phyloP scores from a whole-genome alignment of 2,888 invertebrate species.

The Plagodis pulveraria region DNA sequence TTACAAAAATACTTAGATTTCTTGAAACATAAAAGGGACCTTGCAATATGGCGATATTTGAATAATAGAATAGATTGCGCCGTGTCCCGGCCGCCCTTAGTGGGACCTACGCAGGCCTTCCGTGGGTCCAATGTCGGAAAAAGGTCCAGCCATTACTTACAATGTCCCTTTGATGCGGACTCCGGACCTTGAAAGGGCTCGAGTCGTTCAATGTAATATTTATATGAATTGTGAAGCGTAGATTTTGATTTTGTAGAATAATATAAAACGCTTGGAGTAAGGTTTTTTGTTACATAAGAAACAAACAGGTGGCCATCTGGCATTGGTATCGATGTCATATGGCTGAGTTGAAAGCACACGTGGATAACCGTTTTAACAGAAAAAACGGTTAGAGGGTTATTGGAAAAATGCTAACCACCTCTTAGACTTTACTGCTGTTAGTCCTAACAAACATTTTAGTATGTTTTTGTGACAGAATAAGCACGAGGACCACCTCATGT shows the following conservation, averaged over 20 bases:
- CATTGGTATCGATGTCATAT: background rate
- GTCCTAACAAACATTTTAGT: too few species aligned
- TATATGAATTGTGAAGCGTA: conserved; percentile 36
- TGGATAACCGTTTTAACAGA: background rate
- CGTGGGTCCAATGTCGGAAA: conserved; percentile 45
- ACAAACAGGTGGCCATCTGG: background rate
- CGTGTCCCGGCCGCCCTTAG: conserved; percentile 39
- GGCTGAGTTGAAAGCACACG: background rate
- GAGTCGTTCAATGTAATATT: conserved; percentile 40
- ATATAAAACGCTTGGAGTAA: conserved; percentile 8
- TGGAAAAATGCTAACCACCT: too few species aligned
- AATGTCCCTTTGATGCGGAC: conserved; percentile 49
- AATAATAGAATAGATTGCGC: conserved; percentile 66
- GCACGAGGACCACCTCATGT: too few species aligned
- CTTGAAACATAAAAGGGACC: conserved; percentile 47
- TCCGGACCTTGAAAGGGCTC: conserved; percentile 33
- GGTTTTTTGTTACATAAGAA: background rate
- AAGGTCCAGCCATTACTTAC: conserved; percentile 53
- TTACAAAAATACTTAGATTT: conserved; percentile 39
- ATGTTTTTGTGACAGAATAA: too few species aligned
- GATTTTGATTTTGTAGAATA: conserved; percentile 31
- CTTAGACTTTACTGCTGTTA: too few species aligned
- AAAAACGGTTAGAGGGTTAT: too few species aligned
- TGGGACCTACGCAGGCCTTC: conserved; percentile 15
- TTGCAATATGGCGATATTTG: conserved; percentile 59